Percentiles rank a stretch among this genome's conserved stretches.
Evolutionary conservation across 2,888 invertebrate species (phyloP).

Genomic region (Biston stratarius): DNA sequence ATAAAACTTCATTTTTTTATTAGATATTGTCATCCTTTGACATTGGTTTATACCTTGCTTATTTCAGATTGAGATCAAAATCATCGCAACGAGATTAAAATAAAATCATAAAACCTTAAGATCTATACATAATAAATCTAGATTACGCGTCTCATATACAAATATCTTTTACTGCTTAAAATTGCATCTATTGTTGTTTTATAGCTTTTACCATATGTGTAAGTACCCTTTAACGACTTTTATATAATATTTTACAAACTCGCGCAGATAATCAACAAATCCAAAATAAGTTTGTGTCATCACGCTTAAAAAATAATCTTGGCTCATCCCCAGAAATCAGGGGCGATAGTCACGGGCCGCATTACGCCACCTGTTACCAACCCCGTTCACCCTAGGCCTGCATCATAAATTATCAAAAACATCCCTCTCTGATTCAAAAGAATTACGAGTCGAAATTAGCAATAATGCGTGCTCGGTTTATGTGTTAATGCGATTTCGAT

Average conservation of each 20-base stretch:
- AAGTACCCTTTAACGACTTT: background rate
- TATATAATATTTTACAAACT: background rate
- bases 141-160: no score
- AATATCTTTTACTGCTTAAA: background rate
- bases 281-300: conserved; percentile 35
- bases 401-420: conserved; percentile 57
- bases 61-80: no score
- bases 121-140: no score
- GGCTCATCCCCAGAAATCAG: conserved; percentile 64
- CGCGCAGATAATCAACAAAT: conserved; percentile 26
- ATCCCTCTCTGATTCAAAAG: conserved; percentile 35
- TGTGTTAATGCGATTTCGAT: conserved; percentile 67
- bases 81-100: no score
- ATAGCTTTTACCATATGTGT: no score
- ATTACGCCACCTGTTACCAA: conserved; percentile 69
- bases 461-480: conserved; percentile 43
- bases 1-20: no score
- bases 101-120: no score
- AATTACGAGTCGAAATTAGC: conserved; percentile 42
- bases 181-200: background rate
- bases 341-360: conserved; percentile 61
- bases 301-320: conserved; percentile 45
- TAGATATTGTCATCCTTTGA: no score
- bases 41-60: no score
- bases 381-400: conserved; percentile 44